Base-by-base conservation (phyloP, 2,113 vertebrate genomes). In the Psittacus erithacus region DNA sequence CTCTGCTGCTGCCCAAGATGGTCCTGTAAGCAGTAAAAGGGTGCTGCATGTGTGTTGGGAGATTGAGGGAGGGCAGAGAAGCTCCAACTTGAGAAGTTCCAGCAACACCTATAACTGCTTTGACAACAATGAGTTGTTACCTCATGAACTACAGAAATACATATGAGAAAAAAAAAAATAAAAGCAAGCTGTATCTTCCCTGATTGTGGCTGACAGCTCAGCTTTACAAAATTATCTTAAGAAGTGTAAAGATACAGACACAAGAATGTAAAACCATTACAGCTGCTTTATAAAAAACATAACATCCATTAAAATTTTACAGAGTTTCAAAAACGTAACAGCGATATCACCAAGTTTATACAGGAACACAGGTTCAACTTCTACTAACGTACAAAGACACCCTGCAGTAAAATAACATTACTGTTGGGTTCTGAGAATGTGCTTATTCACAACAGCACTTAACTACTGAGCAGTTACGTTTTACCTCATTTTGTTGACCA, bases 401-500 rank as follows among this genome's bases (percentile, higher is more conserved):
- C 2, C 3, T 53, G 38, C 15, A 90, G n/a, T 63, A 79, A 88
- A 65, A 38, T 13, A 70, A 35, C 6, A 35, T n/a, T 43, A 64
- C 43, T 20, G 11, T 17, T 69, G 31, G 16, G 7, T 57, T 76
- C 53, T 28, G 6, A 38, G 13, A 47, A 53, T 6, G 5, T 17
- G 79, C 60, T 75, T 53, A 76, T 44, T 76, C 52, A 67, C 31
- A 87, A 59, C 74, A 59, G 1, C 7, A 23, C 10, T 19, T 25
- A 95, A 62, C 12, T 38, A 63, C 38, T 14, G 28, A 85, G 50
- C 25, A 74, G 17, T 50, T 60, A 52, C 71, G 8, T 53, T 52
- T 91, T 96, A 99, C 99, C 98, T 99, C 98, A 96, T 99, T 99
- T 50, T 98, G 98, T 63, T 98, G 98, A 46, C 98, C 99, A 15